Conservation (phyloP, 2,113 vertebrate genomes). For the Forbesichthys agassizii region DNA sequence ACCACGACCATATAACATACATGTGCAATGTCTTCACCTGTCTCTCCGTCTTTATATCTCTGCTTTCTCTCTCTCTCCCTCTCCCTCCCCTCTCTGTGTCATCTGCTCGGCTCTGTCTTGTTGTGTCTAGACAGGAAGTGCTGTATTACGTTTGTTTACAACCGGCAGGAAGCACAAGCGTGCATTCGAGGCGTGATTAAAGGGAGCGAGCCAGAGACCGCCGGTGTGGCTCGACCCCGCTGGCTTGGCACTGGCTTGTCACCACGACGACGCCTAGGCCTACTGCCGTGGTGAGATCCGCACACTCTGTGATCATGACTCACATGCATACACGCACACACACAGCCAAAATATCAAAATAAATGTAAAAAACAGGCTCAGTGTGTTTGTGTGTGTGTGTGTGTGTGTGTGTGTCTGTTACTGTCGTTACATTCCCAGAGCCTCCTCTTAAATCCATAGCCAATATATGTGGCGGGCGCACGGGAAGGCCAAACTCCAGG, state of each 20-base stretch:
- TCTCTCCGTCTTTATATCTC: not conserved
- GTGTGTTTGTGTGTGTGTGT: conserved; percentile 44
- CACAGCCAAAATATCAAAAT: too few relatives aligned
- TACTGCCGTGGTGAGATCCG: too few relatives aligned
- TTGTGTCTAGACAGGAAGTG: conserved; percentile 86
- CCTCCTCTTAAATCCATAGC: conserved; percentile 80
- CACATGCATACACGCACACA: not conserved
- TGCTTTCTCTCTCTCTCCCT: conserved; percentile 16
- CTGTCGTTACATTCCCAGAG: conserved; percentile 71
- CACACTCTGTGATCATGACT: too few relatives aligned
- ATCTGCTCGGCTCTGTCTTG: conserved; percentile 76
- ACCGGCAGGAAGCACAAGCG: conserved; percentile 79
- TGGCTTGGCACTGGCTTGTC: conserved; percentile 58
- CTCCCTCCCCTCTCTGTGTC: conserved; percentile 65
- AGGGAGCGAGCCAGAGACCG: conserved; percentile 66
- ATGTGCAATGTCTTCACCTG: not conserved
- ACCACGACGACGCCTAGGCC: too few relatives aligned
- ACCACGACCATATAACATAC: too few relatives aligned
- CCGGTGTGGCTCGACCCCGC: conserved; percentile 38
- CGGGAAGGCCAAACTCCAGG: conserved; percentile 78
- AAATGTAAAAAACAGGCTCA: not conserved
- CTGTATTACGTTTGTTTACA: conserved; percentile 84
- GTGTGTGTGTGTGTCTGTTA: conserved; percentile 29
- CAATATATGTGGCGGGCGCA: conserved; percentile 80
- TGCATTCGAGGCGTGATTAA: conserved; percentile 76